A percentile compares a stretch with the other conserved stretches of the same genome.
Evolutionary conservation across 1,140 invertebrate species (phyloP).

Genomic region (Cydia pomonella): DNA sequence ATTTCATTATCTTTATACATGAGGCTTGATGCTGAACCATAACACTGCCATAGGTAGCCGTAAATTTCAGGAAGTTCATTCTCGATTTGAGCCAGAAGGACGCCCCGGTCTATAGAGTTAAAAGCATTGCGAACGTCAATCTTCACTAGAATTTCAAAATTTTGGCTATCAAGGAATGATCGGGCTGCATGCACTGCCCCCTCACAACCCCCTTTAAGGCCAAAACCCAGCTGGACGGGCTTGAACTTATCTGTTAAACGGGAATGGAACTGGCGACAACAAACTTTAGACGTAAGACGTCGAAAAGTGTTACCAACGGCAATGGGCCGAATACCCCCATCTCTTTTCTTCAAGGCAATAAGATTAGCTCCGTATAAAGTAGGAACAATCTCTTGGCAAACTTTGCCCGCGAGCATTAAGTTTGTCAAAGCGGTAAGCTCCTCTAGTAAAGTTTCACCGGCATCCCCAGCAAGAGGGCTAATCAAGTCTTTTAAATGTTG

Average conservation of each 20-base stretch:
- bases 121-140: neutral
- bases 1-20: neutral
- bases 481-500: no score
- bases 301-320: no score
- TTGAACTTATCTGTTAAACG: neutral
- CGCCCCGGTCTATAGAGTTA: neutral
- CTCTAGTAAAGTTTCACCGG: no score
- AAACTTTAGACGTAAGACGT: no score
- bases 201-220: slow-evolving; percentile 1
- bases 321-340: no score
- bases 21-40: neutral
- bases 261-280: no score
- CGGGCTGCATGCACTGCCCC: slow-evolving; percentile 6
- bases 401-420: no score
- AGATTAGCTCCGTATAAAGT: no score
- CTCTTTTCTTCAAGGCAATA: no score
- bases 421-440: no score
- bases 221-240: neutral
- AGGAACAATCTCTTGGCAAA: no score
- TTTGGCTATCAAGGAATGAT: neutral
- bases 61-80: neutral
- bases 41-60: neutral
- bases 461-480: no score
- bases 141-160: neutral
- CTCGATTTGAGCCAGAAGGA: neutral